A percentile compares a stretch with the other conserved stretches of the same genome.
Conservation (phyloP, 1,140 invertebrate genomes). For the Uloborus diversus region DNA sequence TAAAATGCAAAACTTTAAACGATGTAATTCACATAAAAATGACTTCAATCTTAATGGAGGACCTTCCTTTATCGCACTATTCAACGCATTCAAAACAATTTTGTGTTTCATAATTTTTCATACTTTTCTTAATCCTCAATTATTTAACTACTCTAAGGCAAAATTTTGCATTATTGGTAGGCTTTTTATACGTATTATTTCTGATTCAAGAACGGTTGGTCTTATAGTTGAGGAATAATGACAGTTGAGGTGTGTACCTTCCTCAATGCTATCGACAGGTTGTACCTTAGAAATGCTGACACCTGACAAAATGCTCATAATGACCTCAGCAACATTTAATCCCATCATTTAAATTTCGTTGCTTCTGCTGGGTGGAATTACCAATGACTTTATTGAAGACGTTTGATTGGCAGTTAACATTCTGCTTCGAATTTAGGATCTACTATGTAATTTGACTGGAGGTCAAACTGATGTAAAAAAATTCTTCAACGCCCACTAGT, state of each 20-base stretch:
- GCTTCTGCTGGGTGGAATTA: constrained; percentile 12
- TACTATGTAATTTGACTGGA: constrained; percentile 8
- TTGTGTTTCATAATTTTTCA: too few species aligned
- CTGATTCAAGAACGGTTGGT: background rate
- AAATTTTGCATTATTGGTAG: background rate
- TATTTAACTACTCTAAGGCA: too few species aligned
- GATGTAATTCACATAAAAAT: too few species aligned
- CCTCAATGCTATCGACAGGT: constrained; percentile 38
- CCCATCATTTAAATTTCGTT: constrained; percentile 39
- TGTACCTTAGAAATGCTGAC: constrained; percentile 2
- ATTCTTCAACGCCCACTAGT: constrained; percentile 2
- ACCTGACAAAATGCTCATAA: constrained; percentile 23
- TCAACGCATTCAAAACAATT: too few species aligned
- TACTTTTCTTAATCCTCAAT: too few species aligned
- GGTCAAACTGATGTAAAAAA: constrained; percentile 19
- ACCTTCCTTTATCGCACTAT: too few species aligned
- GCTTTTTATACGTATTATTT: background rate
- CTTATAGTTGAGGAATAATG: background rate
- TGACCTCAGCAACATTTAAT: constrained; percentile 39
- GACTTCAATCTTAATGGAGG: too few species aligned
- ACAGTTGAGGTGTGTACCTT: background rate
- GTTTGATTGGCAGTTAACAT: constrained; percentile 3
- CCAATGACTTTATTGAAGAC: constrained; percentile 21
- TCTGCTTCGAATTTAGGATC: constrained; percentile 21
- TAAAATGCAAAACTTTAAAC: too few species aligned